Base-by-base conservation (phyloP, 2,113 vertebrate species). In the Pogonocichla stellata region DNA sequence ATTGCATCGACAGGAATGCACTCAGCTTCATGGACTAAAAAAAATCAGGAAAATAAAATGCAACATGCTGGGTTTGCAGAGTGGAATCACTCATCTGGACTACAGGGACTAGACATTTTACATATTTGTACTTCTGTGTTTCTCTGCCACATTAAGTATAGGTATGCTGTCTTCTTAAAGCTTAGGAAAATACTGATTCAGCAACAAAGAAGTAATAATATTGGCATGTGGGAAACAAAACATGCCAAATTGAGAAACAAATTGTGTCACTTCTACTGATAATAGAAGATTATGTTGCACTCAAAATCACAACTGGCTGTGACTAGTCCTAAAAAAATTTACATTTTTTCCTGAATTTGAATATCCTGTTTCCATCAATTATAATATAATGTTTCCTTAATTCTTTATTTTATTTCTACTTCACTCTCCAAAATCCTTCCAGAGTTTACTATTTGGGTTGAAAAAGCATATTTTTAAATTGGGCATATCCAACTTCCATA, bases 381-480 rank as follows among this genome's bases (percentile, higher is more conserved):
- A 95, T 90, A 95, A 88, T 71, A 90, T 90, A 96, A 88, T 77
- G 86, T 95, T 97, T 67, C 92, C 92, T 96, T 70, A 86, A 92
- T 86, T 89, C 94, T 94, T 94, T 90, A 60, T 93, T 93, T 94
- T 94, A 91, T 88, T 97, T 96, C 43, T 86, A n/a, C 24, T 94
- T 91, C 87, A 91, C 86, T 93, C 85, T 88, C 57, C 86, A 93
- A 93, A 58, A 90, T 83, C 87, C n/a, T 97, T 93, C 77, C 85
- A 97, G 79, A 72, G 91, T 96, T 95, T 97, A 83, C 88, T 97
- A 86, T 95, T 97, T 95, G 95, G 80, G 48, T 95, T 95, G 86
- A 88, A 71, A 95, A 94, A 92, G 51, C 94, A 96, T 97, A 95
- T 97, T 98, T 97, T 97, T 75, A 97, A 96, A 97, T 97, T 97